phyloP scores from a whole-genome alignment of 2,888 invertebrate species.

The Standfussiana lucernea region DNA sequence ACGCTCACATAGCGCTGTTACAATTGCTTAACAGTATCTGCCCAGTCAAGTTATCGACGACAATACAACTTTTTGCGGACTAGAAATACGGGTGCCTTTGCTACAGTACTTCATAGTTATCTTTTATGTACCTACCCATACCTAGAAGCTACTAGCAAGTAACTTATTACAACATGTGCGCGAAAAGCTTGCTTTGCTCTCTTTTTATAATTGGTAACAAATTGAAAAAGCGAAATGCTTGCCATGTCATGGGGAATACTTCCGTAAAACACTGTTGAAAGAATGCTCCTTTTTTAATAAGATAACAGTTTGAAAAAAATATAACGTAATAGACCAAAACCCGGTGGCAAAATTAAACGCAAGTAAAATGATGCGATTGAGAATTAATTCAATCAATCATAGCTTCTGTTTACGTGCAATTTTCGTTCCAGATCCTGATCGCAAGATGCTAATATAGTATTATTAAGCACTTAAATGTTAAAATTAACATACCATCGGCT shows the following conservation, averaged over 20 bases:
- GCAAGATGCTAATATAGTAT: not conserved
- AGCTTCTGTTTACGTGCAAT: not conserved
- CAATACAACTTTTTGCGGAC: not conserved
- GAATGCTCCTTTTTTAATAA: not conserved
- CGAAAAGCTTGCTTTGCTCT: not conserved
- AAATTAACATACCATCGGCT: slow-evolving; percentile 16
- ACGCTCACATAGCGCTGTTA: slow-evolving; percentile 6
- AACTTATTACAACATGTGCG: not conserved
- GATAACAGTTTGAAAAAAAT: not conserved
- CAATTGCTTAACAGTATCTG: slow-evolving; percentile 5
- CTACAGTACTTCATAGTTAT: not conserved
- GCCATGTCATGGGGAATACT: not conserved
- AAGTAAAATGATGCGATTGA: not conserved
- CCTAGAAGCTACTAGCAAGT: not conserved
- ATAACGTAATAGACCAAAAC: not conserved
- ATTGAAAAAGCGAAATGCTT: not conserved
- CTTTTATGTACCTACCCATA: not conserved
- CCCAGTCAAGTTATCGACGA: not conserved
- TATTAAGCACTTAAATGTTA: not conserved
- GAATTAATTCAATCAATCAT: not conserved
- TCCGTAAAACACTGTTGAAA: not conserved
- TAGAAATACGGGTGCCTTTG: not conserved
- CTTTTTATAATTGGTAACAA: not conserved
- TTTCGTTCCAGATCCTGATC: not conserved
- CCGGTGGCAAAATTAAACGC: not conserved